Base-by-base conservation (phyloP, 2,113 vertebrate species). In the Rhodinocichla rosea region DNA sequence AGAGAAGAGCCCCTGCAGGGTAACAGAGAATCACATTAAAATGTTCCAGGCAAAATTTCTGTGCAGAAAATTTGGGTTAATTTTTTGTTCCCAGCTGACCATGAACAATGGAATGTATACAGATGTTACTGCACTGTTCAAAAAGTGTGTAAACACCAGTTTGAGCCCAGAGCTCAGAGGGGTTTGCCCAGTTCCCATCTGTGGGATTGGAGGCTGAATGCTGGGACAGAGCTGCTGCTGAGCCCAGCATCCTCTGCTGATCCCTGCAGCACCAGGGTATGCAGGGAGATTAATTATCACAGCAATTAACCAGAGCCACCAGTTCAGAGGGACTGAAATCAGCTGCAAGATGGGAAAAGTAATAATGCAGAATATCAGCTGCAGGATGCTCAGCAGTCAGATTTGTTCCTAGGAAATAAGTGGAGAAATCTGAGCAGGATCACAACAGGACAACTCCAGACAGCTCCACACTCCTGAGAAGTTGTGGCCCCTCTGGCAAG, bases 1-100 rank as follows among this genome's bases (percentile, higher is more conserved):
- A 40, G 18, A 42, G 59, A 27, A 37, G 65, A 69, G 15, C 16
- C 37, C 0, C 0, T 40, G 70, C 0, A 32, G 64, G 27, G 47
- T 20, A 47, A n/a, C 4, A 26, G 23, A 0, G 0, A 19, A 16
- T 18, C 10, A 24, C 53, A 10, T 37, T 35, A 33, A 85, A 75
- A 57, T 24, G 44, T n/a, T 56, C 1, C 1, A 69, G 85, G 59
- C 53, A 62, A n/a, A 85, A 76, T 21, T 7, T 9, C 21, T 33
- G 37, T 3, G 35, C 35, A 26, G 87, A 71, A 63, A 84, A 57
- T 6, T 8, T 39, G 85, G 63, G 65, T 74, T 32, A 71, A 6
- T 1, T 22, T 90, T 65, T 76, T 76, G 59, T 62, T 85, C 74
- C 87, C 57, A 52, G 19, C 0, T 45, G 79, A 33, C 52, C 40